Evolutionary conservation across 2,888 invertebrate genomes (phyloP), one percentile per base, ranked within the genome.

Genomic region (Syritta pipiens): DNA sequence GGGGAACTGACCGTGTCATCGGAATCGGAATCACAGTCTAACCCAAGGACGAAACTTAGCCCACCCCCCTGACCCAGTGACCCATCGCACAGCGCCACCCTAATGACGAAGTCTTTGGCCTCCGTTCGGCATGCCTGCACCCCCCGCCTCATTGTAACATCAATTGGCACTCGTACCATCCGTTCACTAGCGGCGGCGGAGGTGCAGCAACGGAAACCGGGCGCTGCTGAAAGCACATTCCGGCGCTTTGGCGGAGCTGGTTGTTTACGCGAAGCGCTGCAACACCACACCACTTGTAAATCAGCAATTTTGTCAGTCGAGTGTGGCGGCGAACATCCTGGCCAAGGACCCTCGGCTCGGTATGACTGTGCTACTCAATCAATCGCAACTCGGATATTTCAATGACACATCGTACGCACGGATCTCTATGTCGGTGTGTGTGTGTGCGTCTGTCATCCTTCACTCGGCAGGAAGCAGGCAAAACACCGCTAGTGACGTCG

Each of bases 41-140:
- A 32, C 20, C 17, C 65, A 77, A 71, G 77, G 77, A 67, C 71
- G 30, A 30, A 20, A 3, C 32, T 59, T 49, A 37, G 19, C 30
- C 40, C 37, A 22, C 20, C 7, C n/a, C n/a, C 37, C 49, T 71
- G 77, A 77, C 71, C 71, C 77, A 77, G 65, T 77, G 53, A 65
- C 71, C 77, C 48, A 59, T 57, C 14, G 14, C 7, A 14, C 17
- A 17, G n/a, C 2, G 4, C 59, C 71, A 42, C 40, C 59, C 63
- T 26, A 60, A 65, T 65, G 46, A 67, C 53, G 59, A 71, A 71
- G 59, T 65, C 53, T 67, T 67, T 60, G 60, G 59, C 72, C 72
- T 74, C 72, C 59, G 53, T 60, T 67, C 24, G 46, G 28, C 46
- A 22, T 53, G n/a, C n/a, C n/a, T n/a, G n/a, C n/a, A n/a, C n/a